These are phyloP conservation scores for Cavia aperea DNA, from an alignment of 2,113 vertebrate genomes.

Conservation along the genomic window DNA sequence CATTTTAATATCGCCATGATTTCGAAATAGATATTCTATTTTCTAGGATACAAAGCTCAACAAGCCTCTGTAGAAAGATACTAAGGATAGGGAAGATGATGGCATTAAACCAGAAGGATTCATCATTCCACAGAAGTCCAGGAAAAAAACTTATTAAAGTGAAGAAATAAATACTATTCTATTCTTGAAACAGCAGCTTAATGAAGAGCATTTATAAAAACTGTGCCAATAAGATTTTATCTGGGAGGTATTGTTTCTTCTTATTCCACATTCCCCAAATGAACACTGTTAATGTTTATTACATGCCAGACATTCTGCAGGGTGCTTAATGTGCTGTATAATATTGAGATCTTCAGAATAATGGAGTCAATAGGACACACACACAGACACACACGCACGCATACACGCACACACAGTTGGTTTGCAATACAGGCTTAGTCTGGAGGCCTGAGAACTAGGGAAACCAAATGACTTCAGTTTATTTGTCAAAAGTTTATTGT, in stretches of 20 bases:
- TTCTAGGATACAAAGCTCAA: not conserved
- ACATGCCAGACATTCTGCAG: too few relatives aligned
- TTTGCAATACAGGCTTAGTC: not conserved
- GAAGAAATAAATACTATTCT: not conserved
- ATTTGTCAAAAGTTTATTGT: not conserved
- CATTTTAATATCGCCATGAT: not conserved
- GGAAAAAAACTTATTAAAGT: not conserved
- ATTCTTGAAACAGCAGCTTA: not conserved
- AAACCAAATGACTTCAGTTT: not conserved
- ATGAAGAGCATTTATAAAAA: not conserved
- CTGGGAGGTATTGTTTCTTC: not conserved
- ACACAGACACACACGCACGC: too few relatives aligned
- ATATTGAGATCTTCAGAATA: not conserved
- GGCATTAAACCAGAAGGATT: not conserved
- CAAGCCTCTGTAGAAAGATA: not conserved
- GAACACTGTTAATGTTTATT: not conserved
- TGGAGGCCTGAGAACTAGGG: not conserved
- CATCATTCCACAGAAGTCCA: not conserved
- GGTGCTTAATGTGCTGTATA: not conserved
- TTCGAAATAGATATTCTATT: not conserved
- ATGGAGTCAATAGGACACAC: not conserved
- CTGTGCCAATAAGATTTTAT: slow-evolving; percentile 1
- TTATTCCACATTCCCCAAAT: not conserved
- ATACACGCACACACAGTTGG: not conserved
- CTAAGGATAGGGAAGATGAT: not conserved